phyloP scores from a whole-genome alignment of 2,797 vertebrate genomes.

The Eulemur coronatus region DNA sequence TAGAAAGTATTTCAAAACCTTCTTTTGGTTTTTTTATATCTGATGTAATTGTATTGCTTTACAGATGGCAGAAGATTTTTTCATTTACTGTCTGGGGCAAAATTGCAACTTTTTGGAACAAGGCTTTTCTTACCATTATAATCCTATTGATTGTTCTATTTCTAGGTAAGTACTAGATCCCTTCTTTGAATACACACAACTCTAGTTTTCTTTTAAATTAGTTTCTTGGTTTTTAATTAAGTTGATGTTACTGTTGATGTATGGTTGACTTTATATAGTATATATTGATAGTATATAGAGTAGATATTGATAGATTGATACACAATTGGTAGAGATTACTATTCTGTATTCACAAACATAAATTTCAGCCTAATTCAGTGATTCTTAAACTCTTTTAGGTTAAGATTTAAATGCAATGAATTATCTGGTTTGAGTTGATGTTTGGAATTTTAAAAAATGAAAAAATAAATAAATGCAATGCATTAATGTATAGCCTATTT shows the following conservation, averaged over 20 bases:
- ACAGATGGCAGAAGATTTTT: conserved; percentile 95
- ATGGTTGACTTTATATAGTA: not conserved
- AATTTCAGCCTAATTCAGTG: not conserved
- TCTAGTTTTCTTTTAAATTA: not conserved
- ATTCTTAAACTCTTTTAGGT: conserved; percentile 26
- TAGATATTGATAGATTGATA: not conserved
- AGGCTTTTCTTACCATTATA: conserved; percentile 95
- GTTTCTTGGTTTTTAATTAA: conserved; percentile 29
- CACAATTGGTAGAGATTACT: not conserved
- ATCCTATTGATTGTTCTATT: conserved; percentile 94
- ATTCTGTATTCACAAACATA: not conserved
- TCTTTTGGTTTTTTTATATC: conserved; percentile 22
- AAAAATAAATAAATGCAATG: not conserved
- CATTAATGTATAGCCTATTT: not conserved
- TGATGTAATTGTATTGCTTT: conserved; percentile 72
- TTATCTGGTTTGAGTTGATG: not conserved
- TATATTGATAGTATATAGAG: not conserved
- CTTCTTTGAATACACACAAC: not conserved
- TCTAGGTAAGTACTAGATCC: conserved; percentile 88
- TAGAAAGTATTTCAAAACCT: conserved; percentile 26
- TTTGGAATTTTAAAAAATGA: not conserved
- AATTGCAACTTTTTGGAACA: conserved; percentile 94
- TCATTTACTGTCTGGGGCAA: conserved; percentile 91
- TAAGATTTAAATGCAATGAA: not conserved
- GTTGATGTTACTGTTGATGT: not conserved